Base-by-base conservation (phyloP, 2,888 invertebrate genomes). In the Rhagium mordax region DNA sequence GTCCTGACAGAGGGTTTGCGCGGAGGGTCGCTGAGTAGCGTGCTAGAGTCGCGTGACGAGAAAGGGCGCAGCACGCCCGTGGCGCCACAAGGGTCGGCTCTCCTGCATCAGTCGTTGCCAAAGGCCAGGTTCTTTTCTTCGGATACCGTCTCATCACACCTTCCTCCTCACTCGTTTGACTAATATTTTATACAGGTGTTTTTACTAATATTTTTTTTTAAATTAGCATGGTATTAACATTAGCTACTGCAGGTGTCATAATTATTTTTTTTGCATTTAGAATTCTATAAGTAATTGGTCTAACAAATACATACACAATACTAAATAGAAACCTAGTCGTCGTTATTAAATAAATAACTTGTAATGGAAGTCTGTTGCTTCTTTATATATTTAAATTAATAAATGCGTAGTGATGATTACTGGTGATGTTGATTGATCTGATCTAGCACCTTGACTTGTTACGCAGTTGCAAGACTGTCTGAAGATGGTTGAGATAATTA, bases 31-130 rank as follows among this genome's bases (percentile, higher is more conserved):
- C 33, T 41, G 73, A 48, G 79, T 81, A 72, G 77, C 79, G 78
- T 79, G 77, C 67, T 67, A 76, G 62, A 76, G 77, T 83, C 80
- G 83, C 83, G 83, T 83, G 83, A 82, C 81, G 79, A 70, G 74
- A 75, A 74, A 78, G 80, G 81, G 80, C 79, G 77, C 80, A 80
- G 81, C 80, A 76, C 81, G 81, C 81, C 81, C 71, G 80, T 81
- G 82, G 81, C 83, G 83, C 83, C 83, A 81, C 72, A 72, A 76
- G 78, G 79, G 81, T 75, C 75, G 66, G 21, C 67, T 33, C 55
- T 62, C 47, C 61, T 53, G 59, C 60, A 20, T 57, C 51, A 29
- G 59, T 64, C 70, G 70, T 73, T 66, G 61, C 70, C 70, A 61
- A 66, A 73, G 70, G 73, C 70, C 62, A 61, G 69, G 71, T 62